These are phyloP conservation scores for Blennius ocellaris DNA, from an alignment of 2,113 vertebrate species.

Conservation along the genomic window DNA sequence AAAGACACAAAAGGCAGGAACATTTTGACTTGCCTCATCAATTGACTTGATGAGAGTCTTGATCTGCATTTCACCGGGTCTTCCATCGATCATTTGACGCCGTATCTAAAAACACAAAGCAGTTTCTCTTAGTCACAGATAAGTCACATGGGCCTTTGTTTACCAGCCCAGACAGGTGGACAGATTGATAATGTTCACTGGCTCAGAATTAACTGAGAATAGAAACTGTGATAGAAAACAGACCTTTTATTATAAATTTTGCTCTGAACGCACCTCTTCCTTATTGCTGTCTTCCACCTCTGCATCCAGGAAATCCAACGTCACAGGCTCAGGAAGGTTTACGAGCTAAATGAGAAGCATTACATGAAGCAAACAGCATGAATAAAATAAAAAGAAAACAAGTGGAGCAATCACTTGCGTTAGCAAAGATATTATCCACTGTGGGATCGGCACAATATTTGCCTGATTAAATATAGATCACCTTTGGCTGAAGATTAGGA, in stretches of 20 bases:
- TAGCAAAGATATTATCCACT: not conserved
- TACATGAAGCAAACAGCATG: not conserved
- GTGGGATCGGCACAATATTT: not conserved
- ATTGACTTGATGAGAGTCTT: slow-evolving; percentile 93
- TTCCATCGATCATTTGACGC: slow-evolving; percentile 95
- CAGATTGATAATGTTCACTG: slow-evolving; percentile 23
- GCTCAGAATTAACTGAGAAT: slow-evolving; percentile 8
- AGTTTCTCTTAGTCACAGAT: not conserved
- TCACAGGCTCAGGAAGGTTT: slow-evolving; percentile 95
- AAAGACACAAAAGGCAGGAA: not conserved
- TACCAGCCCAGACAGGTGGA: not conserved
- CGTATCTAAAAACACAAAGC: slow-evolving; percentile 86
- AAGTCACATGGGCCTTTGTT: not conserved
- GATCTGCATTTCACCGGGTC: slow-evolving; percentile 89
- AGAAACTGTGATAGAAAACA: slow-evolving; percentile 24
- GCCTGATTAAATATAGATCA: slow-evolving; percentile 54
- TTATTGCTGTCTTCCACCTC: slow-evolving; percentile 96
- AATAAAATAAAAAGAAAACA: not conserved
- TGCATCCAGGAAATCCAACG: slow-evolving; percentile 96
- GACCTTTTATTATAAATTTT: slow-evolving; percentile 1
- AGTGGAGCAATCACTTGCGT: not conserved
- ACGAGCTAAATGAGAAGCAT: slow-evolving; percentile 81
- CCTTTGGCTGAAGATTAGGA: slow-evolving; percentile 95
- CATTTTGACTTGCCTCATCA: slow-evolving; percentile 87
- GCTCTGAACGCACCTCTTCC: slow-evolving; percentile 86